These are phyloP conservation scores for Lagocephalus sceleratus DNA, from an alignment of 2,797 vertebrate genomes.

Conservation along the genomic window DNA sequence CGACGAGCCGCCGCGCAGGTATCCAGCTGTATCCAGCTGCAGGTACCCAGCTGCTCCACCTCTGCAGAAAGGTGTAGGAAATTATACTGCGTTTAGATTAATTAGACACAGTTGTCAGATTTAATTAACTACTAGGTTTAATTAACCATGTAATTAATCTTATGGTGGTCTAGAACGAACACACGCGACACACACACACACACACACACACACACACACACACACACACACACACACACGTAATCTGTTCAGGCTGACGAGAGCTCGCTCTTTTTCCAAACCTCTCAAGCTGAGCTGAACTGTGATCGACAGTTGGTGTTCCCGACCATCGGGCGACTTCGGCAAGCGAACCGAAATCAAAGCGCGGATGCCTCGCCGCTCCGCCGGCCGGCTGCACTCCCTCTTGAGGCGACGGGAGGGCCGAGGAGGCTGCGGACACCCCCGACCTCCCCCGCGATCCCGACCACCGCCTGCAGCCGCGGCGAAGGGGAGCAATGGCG, in stretches of 20 bases:
- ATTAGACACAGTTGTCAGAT: slow-evolving; percentile 82
- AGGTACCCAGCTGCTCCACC: slow-evolving; percentile 75
- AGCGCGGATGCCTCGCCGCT: slow-evolving; percentile 1
- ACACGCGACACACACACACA: slow-evolving; percentile 15
- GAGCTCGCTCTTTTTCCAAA: slow-evolving; percentile 65
- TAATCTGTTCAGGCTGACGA: slow-evolving; percentile 67
- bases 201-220: slow-evolving; percentile 14
- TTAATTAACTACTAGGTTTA: slow-evolving; percentile 83
- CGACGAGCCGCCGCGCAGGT: slow-evolving; percentile 66
- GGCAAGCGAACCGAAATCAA: neutral
- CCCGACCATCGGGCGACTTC: too few relatives aligned
- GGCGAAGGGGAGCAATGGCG: slow-evolving; percentile 23
- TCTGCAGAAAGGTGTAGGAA: slow-evolving; percentile 76
- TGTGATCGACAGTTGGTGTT: too few relatives aligned
- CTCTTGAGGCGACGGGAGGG: slow-evolving; percentile 51
- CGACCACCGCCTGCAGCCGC: slow-evolving; percentile 27
- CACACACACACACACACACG: slow-evolving; percentile 61
- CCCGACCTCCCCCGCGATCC: slow-evolving; percentile 44
- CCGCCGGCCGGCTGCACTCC: slow-evolving; percentile 33
- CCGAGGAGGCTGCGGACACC: slow-evolving; percentile 32
- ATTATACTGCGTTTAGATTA: slow-evolving; percentile 82
- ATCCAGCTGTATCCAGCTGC: too few relatives aligned
- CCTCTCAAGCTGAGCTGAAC: slow-evolving; percentile 69
- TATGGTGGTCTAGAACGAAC: slow-evolving; percentile 72
- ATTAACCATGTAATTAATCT: slow-evolving; percentile 85